Evolutionary conservation across 92 coral and sea anemone species (phyloP).

Genomic region (Epizoanthus stellaris): DNA sequence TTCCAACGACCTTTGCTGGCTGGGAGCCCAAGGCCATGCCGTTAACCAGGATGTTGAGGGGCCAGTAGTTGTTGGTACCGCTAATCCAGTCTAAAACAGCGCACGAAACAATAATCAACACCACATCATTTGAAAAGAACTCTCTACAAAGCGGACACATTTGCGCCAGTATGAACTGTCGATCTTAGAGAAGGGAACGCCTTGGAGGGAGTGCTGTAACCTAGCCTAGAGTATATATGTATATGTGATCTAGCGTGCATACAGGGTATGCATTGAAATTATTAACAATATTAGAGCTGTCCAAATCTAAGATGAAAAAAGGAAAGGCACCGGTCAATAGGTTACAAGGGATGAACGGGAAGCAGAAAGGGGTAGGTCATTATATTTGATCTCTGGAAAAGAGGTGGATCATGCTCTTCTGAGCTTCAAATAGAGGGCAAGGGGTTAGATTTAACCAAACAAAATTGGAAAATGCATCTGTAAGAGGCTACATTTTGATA

Average conservation of each 20-base stretch:
- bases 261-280: too few relatives aligned
- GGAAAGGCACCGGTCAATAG: too few relatives aligned
- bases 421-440: neutral
- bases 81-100: conserved; percentile 88
- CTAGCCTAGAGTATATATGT: too few relatives aligned
- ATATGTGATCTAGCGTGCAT: too few relatives aligned
- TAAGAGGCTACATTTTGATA: neutral
- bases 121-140: neutral
- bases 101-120: neutral
- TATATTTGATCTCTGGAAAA: neutral
- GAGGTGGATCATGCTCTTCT: neutral
- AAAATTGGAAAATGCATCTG: neutral
- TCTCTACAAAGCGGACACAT: too few relatives aligned
- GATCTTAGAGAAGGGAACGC: too few relatives aligned
- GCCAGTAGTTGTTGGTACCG: conserved; percentile 91
- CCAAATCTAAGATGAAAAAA: too few relatives aligned
- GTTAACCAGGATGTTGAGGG: conserved; percentile 65
- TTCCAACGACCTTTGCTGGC: conserved; percentile 72
- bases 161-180: too few relatives aligned
- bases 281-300: too few relatives aligned
- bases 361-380: too few relatives aligned
- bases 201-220: too few relatives aligned
- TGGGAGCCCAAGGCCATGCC: conserved; percentile 75
- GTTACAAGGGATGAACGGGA: too few relatives aligned
- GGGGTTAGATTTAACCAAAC: neutral